Base-by-base conservation (phyloP, 2,888 invertebrate species). In the Hypomecis atomaria region DNA sequence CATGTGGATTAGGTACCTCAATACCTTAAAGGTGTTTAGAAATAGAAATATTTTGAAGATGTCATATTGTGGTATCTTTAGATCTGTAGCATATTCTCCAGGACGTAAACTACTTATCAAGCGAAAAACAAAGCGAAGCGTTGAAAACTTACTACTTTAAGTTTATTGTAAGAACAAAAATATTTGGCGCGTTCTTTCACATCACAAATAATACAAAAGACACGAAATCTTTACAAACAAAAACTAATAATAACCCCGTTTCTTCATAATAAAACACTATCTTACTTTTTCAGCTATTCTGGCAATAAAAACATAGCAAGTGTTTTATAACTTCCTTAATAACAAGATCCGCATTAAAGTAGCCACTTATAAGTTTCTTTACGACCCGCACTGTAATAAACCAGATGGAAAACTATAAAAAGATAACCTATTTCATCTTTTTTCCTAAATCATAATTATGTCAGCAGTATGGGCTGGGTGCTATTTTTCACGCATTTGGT, bases 321-420 rank as follows among this genome's bases (percentile, higher is more conserved):
- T 53, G 57, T 61, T 65, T 65, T 65, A 65, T 61, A 53, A 61
- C 65, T 65, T 58, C 53, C 60, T 48, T 60, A 65, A 65, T 65
- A 61, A 60, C 65, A 57, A 53, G 48, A 59, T 47, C 40, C 57
- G 33, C 58, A 63, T 58, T 66, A 63, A 54, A 65, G 62, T 54
- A 62, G 62, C 66, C 67, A 67, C 70, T 71, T 71, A 70, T 60
- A 71, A 67, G 63, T 69, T 74, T 71, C 54, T 69, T 68, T 70
- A 69, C 55, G 63, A 65, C 59, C 45, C 50, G 13, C 33, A 43
- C 49, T 61, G 72, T 66, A 70, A 71, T 74, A 72, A 74, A 74
- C 66, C 62, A 65, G 69, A 72, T 70, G 67, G 70, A 69, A 70
- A 66, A 67, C 74, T 70, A 71, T 71, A 73, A 74, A 74, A 66